A percentile compares a stretch with the other conserved stretches of the same genome.
phyloP scores from a whole-genome alignment of 2,113 vertebrate genomes.

The Trachemys scripta region DNA sequence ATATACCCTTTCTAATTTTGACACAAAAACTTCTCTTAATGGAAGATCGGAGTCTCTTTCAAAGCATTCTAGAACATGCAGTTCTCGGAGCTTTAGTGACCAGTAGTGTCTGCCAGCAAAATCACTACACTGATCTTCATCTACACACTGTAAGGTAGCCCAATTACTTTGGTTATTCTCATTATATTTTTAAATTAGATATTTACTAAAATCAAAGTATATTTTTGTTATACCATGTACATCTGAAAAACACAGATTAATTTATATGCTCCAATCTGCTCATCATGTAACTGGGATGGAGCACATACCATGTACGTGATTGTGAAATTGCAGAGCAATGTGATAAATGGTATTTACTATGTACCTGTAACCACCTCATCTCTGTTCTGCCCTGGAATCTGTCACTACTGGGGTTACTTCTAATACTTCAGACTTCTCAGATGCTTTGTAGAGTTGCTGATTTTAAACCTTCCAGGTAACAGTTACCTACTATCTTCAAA shows the following conservation, averaged over 20 bases:
- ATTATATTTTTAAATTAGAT: no score
- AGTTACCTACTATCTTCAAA: background rate
- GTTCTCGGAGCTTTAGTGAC: conserved; percentile 4
- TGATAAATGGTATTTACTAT: background rate
- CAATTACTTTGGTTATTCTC: conserved; percentile 25
- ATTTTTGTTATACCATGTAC: conserved; percentile 11
- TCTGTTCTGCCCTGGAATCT: background rate
- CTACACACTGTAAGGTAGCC: background rate
- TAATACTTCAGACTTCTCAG: background rate
- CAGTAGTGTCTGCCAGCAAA: conserved; percentile 42
- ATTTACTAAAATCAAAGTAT: no score
- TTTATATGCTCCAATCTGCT: background rate
- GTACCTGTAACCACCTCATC: background rate
- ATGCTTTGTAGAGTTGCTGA: background rate
- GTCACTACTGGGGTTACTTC: background rate
- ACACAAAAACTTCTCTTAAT: conserved; percentile 1
- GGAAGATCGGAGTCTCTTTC: background rate
- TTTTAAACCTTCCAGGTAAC: background rate
- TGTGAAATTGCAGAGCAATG: background rate
- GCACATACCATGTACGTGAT: background rate
- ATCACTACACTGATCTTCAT: conserved; percentile 6
- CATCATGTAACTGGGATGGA: background rate
- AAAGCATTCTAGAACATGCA: conserved; percentile 30
- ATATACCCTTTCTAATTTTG: conserved; percentile 37
- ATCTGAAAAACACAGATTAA: conserved; percentile 27